Evolutionary conservation across 2,888 invertebrate species (phyloP).

Genomic region (Cataglyphis altisquamis): DNA sequence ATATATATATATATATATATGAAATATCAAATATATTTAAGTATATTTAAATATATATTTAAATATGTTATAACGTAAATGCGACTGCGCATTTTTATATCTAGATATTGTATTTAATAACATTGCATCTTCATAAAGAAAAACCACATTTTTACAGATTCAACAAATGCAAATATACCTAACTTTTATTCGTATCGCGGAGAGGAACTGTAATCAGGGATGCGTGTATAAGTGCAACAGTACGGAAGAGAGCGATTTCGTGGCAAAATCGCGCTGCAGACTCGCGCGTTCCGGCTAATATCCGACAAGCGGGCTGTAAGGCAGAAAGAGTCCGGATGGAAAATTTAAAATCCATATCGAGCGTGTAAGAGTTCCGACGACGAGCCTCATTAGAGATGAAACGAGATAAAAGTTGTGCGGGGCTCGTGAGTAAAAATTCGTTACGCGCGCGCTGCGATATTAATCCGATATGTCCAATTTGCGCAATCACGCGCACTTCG

Average conservation of each 20-base stretch:
- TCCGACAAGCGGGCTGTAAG: slow-evolving; percentile 13
- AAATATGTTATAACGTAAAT: not conserved
- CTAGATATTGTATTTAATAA: not conserved
- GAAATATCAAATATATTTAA: not conserved
- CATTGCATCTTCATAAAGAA: not conserved
- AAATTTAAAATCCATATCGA: slow-evolving; percentile 67
- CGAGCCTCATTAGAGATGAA: slow-evolving; percentile 22
- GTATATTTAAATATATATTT: not conserved
- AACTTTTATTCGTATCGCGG: slow-evolving; percentile 30
- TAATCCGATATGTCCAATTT: slow-evolving; percentile 19
- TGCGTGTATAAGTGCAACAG: slow-evolving; percentile 27
- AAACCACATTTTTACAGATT: slow-evolving; percentile 25
- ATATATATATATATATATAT: no score
- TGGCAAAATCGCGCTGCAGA: slow-evolving; percentile 17
- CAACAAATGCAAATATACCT: slow-evolving; percentile 42
- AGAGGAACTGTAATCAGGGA: slow-evolving; percentile 32
- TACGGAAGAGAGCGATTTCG: slow-evolving; percentile 28
- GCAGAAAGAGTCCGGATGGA: slow-evolving; percentile 32
- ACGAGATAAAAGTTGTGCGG: slow-evolving; percentile 15
- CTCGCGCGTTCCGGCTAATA: slow-evolving; percentile 8
- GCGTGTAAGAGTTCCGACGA: slow-evolving; percentile 58
- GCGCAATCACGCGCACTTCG: not conserved
- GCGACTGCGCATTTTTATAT: not conserved
- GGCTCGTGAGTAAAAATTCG: slow-evolving; percentile 19
- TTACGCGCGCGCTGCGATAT: slow-evolving; percentile 12